Conservation (phyloP, 2,888 invertebrate species). For the Venusia cambrica region DNA sequence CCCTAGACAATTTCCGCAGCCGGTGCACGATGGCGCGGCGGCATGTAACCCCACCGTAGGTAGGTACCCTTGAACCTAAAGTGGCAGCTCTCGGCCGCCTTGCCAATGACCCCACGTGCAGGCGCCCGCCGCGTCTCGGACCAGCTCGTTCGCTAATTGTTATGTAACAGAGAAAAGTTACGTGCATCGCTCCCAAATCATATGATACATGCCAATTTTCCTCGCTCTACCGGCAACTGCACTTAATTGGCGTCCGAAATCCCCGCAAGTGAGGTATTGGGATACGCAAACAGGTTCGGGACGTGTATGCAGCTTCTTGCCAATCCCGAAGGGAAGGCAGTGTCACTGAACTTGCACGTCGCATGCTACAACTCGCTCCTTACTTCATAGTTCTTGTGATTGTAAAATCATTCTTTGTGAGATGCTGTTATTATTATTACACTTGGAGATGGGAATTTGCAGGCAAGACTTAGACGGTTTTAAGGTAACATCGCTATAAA, state of each 20-base stretch:
- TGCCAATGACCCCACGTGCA: conserved; percentile 83
- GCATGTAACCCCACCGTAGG: conserved; percentile 66
- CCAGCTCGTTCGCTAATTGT: conserved; percentile 68
- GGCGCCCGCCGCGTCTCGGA: conserved; percentile 67
- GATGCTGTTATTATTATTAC: conserved; percentile 45
- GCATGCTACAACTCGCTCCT: conserved; percentile 65
- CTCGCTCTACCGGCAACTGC: conserved; percentile 38
- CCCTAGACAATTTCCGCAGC: too few relatives aligned
- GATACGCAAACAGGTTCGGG: conserved; percentile 73
- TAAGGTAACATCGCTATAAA: conserved; percentile 19
- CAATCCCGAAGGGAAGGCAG: conserved; percentile 67
- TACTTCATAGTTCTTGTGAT: conserved; percentile 73
- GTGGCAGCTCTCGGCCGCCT: conserved; percentile 80
- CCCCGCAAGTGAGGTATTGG: conserved; percentile 53
- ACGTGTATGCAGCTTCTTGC: conserved; percentile 72
- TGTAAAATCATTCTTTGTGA: conserved; percentile 62
- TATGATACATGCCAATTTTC: conserved; percentile 53
- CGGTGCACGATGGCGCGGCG: too few relatives aligned
- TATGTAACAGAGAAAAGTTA: conserved; percentile 71
- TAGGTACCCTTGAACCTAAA: conserved; percentile 79
- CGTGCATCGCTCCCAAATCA: conserved; percentile 54
- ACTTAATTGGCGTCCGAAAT: conserved; percentile 52
- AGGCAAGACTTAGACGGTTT: conserved; percentile 32
- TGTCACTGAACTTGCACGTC: conserved; percentile 76
- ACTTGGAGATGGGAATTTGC: conserved; percentile 34